Evolutionary conservation across 2,113 vertebrate genomes (phyloP).

Genomic region (Pungitius pungitius): DNA sequence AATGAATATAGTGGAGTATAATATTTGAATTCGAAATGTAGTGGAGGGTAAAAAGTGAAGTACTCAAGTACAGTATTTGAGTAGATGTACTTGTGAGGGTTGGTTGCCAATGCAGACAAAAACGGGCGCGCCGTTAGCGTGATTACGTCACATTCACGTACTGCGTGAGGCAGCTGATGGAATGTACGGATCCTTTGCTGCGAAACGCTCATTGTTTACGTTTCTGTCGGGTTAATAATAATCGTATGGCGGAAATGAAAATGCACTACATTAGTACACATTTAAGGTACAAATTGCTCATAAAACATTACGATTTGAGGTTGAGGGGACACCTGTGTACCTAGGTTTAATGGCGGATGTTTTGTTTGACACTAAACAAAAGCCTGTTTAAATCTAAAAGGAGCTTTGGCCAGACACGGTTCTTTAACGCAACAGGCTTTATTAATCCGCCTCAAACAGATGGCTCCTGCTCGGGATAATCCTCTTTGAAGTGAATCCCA

Average conservation of each 20-base stretch:
- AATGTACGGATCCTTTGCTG: neutral
- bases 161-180: neutral
- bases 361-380: neutral
- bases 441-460: conserved; percentile 42
- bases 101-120: no score
- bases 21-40: neutral
- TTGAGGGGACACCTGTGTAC: neutral
- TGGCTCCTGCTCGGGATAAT: conserved; percentile 61
- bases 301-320: neutral
- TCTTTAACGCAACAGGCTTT: conserved; percentile 3
- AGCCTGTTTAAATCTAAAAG: neutral
- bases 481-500: conserved; percentile 52
- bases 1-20: neutral
- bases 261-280: no score
- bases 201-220: neutral
- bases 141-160: conserved; percentile 10
- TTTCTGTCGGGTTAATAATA: neutral
- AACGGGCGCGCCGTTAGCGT: no score
- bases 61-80: neutral
- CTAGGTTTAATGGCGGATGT: neutral
- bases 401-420: neutral
- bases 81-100: neutral
- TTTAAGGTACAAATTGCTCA: neutral
- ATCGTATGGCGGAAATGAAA: neutral
- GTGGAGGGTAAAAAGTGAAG: neutral